Conservation (phyloP, 2,113 vertebrate species). For the Andinoacara biseriatus region DNA sequence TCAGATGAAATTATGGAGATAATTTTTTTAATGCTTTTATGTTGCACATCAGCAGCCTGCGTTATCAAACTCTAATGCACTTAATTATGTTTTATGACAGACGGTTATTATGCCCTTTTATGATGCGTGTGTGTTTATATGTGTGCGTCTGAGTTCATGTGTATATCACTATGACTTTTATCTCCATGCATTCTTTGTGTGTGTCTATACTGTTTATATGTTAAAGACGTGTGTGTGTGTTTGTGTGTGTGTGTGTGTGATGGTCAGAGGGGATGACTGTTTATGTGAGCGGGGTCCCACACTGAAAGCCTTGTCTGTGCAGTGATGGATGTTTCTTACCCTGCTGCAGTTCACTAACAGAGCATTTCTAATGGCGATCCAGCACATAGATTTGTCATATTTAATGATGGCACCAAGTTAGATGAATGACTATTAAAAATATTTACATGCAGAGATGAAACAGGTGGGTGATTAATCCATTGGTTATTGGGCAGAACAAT, state of each 20-base stretch:
- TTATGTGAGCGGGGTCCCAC: slow-evolving; percentile 54
- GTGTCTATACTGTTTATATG: slow-evolving; percentile 20
- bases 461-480: not conserved
- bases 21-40: not conserved
- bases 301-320: slow-evolving; percentile 56
- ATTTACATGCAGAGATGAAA: not conserved
- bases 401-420: not conserved
- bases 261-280: slow-evolving; percentile 34
- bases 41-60: not conserved
- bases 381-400: not conserved
- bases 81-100: slow-evolving; percentile 14
- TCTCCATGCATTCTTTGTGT: slow-evolving; percentile 47
- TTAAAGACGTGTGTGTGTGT: slow-evolving; percentile 39
- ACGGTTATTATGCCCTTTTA: slow-evolving; percentile 15
- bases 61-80: not conserved
- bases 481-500: not conserved
- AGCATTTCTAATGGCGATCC: not conserved
- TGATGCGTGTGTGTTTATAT: slow-evolving; percentile 12
- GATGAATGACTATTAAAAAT: not conserved
- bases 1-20: not conserved
- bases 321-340: slow-evolving; percentile 58
- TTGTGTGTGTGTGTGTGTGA: slow-evolving; percentile 39
- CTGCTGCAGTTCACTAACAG: slow-evolving; percentile 39
- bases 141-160: slow-evolving; percentile 34
- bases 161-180: slow-evolving; percentile 32